These are phyloP conservation scores for Elanus axillaris DNA, from an alignment of 2,113 vertebrate species.

Conservation along the genomic window DNA sequence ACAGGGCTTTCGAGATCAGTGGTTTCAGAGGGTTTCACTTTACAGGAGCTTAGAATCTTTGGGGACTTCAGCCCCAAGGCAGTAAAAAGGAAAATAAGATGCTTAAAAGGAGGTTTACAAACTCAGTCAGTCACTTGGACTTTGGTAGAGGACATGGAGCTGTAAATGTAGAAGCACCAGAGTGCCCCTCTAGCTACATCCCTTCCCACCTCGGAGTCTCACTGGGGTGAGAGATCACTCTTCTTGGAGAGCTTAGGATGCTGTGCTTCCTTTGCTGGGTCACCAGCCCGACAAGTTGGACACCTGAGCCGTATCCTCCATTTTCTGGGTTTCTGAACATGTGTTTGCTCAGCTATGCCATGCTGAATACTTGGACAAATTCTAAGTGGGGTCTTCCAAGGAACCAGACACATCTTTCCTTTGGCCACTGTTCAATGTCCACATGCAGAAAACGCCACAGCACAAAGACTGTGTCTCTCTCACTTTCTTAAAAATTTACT, in stretches of 20 bases:
- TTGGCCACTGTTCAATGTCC: not conserved
- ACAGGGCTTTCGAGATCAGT: not conserved
- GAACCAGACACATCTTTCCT: not conserved
- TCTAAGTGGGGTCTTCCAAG: not conserved
- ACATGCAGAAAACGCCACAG: not conserved
- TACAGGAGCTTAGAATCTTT: not conserved
- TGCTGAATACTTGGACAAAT: not conserved
- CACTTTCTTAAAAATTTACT: not conserved
- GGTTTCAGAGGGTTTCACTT: not conserved
- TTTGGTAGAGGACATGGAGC: not conserved
- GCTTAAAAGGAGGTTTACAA: not conserved
- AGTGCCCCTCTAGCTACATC: not conserved
- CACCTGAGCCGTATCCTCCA: not conserved
- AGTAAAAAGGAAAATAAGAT: not conserved
- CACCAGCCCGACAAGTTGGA: not conserved
- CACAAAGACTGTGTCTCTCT: not conserved
- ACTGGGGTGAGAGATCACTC: not conserved
- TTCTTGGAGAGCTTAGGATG: not conserved
- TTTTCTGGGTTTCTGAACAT: not conserved
- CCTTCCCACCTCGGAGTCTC: not conserved
- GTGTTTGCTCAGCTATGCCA: not conserved
- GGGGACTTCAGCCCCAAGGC: not conserved
- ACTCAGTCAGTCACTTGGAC: not conserved
- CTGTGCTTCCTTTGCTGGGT: rapidly evolving
- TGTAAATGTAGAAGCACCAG: not conserved